Evolutionary conservation across 2,797 vertebrate genomes (phyloP).

Genomic region (Fratercula arctica): DNA sequence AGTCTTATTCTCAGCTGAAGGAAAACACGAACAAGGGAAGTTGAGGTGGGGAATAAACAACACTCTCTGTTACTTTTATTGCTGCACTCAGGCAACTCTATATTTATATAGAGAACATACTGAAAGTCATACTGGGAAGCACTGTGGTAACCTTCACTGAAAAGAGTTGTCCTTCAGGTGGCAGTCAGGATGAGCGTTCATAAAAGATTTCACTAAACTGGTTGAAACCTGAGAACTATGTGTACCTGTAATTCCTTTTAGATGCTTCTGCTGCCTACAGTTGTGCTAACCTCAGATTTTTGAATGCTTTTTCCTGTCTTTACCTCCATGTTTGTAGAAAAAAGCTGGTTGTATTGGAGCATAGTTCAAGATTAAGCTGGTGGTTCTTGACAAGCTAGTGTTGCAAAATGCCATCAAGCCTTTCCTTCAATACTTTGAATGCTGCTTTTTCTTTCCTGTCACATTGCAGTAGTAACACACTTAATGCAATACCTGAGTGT

Average conservation of each 20-base stretch:
- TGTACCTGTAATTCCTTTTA: background rate
- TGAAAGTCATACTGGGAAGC: background rate
- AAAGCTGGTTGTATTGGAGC: background rate
- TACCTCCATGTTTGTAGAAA: background rate
- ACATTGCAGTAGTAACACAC: background rate
- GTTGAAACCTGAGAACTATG: background rate
- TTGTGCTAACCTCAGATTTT: background rate
- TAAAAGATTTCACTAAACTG: background rate
- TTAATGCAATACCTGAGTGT: background rate
- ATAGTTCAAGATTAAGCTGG: background rate
- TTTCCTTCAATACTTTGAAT: background rate
- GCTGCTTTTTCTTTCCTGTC: background rate
- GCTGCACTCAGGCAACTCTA: background rate
- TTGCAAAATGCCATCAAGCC: background rate
- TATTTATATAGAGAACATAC: background rate
- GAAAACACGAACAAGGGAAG: background rate
- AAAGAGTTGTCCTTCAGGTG: background rate
- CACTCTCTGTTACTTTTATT: background rate
- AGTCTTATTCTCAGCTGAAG: background rate
- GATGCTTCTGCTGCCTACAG: background rate
- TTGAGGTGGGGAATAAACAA: background rate
- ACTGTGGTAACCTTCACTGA: background rate
- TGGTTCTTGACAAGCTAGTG: background rate
- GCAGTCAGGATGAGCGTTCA: background rate
- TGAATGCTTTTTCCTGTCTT: background rate